These are phyloP conservation scores for Metallyticus violacea DNA, from an alignment of 2,888 invertebrate genomes.

Conservation along the genomic window DNA sequence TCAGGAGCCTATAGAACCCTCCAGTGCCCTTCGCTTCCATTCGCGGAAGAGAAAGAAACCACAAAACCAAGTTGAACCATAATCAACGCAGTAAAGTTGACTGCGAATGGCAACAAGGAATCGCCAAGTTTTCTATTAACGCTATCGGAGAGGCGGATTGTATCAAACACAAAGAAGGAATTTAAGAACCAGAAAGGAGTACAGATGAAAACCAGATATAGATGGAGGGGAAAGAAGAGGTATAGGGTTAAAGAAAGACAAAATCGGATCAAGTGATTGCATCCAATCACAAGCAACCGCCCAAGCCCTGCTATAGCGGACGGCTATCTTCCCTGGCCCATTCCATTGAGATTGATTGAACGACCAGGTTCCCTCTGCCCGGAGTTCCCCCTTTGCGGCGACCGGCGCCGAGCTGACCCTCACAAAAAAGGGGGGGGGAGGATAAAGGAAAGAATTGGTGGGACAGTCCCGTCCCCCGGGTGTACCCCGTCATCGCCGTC, in stretches of 20 bases:
- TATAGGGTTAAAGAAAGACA: neutral
- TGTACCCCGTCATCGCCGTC: neutral
- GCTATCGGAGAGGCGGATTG: neutral
- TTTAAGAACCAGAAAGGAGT: neutral
- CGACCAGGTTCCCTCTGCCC: slow-evolving; percentile 15
- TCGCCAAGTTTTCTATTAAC: neutral
- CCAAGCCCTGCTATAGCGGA: neutral
- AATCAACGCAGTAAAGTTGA: neutral
- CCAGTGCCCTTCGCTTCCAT: neutral
- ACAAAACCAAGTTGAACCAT: neutral
- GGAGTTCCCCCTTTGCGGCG: slow-evolving; percentile 6
- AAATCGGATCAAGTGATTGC: slow-evolving; percentile 28
- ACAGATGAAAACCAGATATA: neutral
- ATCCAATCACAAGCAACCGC: slow-evolving; percentile 26
- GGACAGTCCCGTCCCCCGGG: neutral
- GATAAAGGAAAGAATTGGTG: neutral
- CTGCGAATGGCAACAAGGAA: neutral
- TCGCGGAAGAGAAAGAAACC: neutral
- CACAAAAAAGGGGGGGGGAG: neutral
- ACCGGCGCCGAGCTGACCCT: neutral
- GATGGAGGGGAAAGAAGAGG: neutral
- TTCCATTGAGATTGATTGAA: slow-evolving; percentile 23
- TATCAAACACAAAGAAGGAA: slow-evolving; percentile 7
- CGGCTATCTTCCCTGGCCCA: slow-evolving; percentile 9
- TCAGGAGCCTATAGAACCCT: neutral